phyloP scores from a whole-genome alignment of 2,113 vertebrate genomes.

The Chloropsis hardwickii region DNA sequence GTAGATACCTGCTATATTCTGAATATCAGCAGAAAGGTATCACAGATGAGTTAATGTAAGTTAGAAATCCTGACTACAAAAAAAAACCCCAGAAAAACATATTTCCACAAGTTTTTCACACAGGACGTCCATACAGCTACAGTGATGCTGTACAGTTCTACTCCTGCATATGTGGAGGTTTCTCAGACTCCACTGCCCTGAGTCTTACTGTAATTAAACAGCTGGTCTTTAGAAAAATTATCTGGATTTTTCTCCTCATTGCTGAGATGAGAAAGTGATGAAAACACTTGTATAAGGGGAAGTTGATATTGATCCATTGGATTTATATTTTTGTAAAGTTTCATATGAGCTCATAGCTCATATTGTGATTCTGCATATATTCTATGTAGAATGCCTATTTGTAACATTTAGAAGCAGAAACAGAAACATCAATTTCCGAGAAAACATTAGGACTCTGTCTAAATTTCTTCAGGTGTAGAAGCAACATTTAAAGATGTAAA shows the following conservation, averaged over 20 bases:
- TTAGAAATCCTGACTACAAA: neutral
- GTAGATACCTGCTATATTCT: neutral
- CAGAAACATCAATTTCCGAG: neutral
- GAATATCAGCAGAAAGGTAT: neutral
- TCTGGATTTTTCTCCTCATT: neutral
- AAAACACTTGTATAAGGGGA: neutral
- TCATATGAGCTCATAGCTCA: neutral
- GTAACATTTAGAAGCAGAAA: slow-evolving; percentile 8
- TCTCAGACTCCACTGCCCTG: neutral
- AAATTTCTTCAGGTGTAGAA: neutral
- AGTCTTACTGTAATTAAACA: neutral
- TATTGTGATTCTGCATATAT: neutral
- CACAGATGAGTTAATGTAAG: neutral
- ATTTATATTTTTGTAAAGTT: neutral
- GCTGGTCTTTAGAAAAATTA: neutral
- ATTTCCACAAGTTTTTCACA: neutral
- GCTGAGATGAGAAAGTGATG: neutral
- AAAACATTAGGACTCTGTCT: neutral
- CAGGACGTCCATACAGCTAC: neutral
- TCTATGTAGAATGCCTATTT: neutral
- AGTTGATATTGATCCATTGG: neutral
- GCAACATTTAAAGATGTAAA: neutral
- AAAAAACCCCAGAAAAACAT: neutral
- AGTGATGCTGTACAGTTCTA: neutral
- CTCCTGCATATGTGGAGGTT: neutral